phyloP scores from a whole-genome alignment of 2,797 vertebrate species.

The Taenioides sp. region DNA sequence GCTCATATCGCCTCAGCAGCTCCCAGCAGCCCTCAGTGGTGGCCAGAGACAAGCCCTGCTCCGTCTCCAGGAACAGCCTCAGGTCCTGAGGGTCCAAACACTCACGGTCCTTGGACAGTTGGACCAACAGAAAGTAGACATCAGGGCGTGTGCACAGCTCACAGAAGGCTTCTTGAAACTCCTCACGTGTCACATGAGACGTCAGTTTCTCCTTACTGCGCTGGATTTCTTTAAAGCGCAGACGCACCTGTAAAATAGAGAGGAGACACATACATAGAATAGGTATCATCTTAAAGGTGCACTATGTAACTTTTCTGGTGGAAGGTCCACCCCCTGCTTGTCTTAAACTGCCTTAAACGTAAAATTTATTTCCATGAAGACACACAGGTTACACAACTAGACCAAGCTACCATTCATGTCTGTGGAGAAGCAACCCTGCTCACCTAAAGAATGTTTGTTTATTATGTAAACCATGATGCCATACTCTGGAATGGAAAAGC shows the following conservation, averaged over 20 bases:
- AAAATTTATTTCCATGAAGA: neutral
- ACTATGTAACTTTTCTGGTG: neutral
- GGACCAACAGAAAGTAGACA: slow-evolving; percentile 95
- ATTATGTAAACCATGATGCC: neutral
- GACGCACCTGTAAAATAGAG: slow-evolving; percentile 73
- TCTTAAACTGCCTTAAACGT: too few species aligned
- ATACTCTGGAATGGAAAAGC: neutral
- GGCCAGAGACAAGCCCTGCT: slow-evolving; percentile 90
- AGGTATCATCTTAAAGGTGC: slow-evolving; percentile 1
- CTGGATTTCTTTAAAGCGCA: slow-evolving; percentile 97
- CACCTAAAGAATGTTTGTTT: neutral
- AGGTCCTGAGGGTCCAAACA: slow-evolving; percentile 94
- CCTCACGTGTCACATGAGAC: slow-evolving; percentile 91
- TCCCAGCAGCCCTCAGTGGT: slow-evolving; percentile 92
- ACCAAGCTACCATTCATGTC: neutral
- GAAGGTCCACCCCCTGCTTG: neutral
- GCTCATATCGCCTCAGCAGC: slow-evolving; percentile 87
- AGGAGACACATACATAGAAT: neutral
- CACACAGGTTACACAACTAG: neutral
- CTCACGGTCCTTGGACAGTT: slow-evolving; percentile 96
- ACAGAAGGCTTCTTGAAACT: slow-evolving; percentile 93
- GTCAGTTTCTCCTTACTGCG: slow-evolving; percentile 96
- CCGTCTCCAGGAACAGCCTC: slow-evolving; percentile 93
- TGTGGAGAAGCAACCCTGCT: neutral
- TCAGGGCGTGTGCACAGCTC: slow-evolving; percentile 96